These are phyloP conservation scores for Nipponia nippon DNA, from an alignment of 2,113 vertebrate species.

Conservation along the genomic window DNA sequence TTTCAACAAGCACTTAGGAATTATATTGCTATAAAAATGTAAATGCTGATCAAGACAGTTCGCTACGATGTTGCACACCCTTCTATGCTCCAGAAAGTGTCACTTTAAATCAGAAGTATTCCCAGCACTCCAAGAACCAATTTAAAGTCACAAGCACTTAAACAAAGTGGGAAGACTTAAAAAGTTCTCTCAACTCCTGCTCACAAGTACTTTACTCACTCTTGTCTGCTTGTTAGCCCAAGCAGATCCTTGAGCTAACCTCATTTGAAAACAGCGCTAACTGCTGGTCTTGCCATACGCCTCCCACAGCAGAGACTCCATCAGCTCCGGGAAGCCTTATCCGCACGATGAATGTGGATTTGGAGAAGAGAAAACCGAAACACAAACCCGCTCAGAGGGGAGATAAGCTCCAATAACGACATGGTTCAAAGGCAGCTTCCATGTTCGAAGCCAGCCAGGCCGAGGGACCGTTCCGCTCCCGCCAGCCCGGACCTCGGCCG, in stretches of 20 bases:
- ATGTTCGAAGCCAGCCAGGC: not conserved
- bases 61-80: not conserved
- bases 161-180: not conserved
- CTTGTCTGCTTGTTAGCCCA: not conserved
- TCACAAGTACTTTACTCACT: not conserved
- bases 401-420: not conserved
- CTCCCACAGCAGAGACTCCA: not conserved
- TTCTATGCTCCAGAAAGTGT: not conserved
- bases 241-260: not conserved
- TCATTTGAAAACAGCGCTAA: not conserved
- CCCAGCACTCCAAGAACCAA: not conserved
- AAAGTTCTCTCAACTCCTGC: not conserved
- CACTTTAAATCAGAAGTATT: not conserved
- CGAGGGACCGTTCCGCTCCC: rapidly evolving
- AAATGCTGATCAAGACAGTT: not conserved
- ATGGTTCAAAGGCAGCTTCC: not conserved
- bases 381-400: rapidly evolving
- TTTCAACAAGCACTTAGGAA: not conserved
- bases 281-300: not conserved
- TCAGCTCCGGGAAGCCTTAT: not conserved
- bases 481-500: not conserved
- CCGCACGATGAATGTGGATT: rapidly evolving
- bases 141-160: not conserved
- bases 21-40: not conserved
- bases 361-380: not conserved